Evolutionary conservation across 2,113 vertebrate genomes (phyloP).

Genomic region (Bubalus kerabau): DNA sequence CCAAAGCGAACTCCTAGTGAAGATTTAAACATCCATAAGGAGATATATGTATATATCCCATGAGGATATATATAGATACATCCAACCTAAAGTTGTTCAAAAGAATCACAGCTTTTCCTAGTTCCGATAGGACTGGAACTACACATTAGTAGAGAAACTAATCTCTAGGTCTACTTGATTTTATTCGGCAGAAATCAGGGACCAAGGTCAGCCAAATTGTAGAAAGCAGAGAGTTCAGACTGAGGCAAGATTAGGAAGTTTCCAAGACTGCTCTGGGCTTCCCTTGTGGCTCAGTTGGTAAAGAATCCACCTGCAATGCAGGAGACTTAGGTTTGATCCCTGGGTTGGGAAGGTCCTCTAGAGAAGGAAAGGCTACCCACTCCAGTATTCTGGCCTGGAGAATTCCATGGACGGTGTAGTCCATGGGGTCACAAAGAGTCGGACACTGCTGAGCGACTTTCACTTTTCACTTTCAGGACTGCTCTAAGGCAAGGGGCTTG

Average conservation of each 20-base stretch:
- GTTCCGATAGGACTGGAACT: neutral
- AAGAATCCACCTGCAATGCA: neutral
- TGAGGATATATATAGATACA: neutral
- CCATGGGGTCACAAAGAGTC: neutral
- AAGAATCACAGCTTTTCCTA: neutral
- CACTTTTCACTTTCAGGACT: neutral
- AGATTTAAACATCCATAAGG: neutral
- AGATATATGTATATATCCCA: neutral
- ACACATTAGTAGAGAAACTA: neutral
- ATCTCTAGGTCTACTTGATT: neutral
- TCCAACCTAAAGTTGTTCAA: neutral
- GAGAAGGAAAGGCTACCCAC: neutral
- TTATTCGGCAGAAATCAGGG: neutral
- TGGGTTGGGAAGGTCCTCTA: neutral
- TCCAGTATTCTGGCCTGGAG: neutral
- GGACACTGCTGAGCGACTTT: fast-evolving
- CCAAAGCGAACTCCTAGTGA: neutral
- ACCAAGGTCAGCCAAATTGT: neutral
- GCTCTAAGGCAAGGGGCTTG: neutral
- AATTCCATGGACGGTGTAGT: fast-evolving
- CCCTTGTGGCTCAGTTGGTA: neutral
- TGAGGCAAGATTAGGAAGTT: neutral
- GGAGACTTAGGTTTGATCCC: neutral
- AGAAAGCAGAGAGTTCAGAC: neutral
- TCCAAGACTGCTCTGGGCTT: neutral